phyloP scores from a whole-genome alignment of 1,140 invertebrate species.

The Asobara japonica region DNA sequence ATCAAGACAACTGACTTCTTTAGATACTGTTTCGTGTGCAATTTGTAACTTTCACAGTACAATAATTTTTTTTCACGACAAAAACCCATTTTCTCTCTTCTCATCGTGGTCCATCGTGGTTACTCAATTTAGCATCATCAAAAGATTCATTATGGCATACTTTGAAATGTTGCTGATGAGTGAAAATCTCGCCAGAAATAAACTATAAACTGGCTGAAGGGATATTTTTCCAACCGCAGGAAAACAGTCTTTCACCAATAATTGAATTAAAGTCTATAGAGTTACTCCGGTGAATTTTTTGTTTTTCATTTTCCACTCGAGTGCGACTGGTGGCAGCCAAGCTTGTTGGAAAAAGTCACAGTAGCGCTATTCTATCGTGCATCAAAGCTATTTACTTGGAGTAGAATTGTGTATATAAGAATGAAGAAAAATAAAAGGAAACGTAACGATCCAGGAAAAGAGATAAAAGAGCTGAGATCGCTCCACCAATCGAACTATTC shows the following conservation, averaged over 20 bases:
- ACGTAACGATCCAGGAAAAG: neutral
- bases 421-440: constrained; percentile 43
- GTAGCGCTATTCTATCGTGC: constrained; percentile 27
- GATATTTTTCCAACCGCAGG: neutral
- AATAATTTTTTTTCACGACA: too few relatives aligned
- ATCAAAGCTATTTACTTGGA: constrained; percentile 46
- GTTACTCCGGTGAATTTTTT: neutral
- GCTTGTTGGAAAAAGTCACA: constrained; percentile 14
- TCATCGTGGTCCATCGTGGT: too few relatives aligned
- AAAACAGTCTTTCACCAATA: neutral
- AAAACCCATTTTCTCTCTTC: too few relatives aligned
- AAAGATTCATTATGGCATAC: too few relatives aligned
- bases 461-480: constrained; percentile 30
- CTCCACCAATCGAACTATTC: constrained; percentile 50
- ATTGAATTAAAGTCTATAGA: neutral
- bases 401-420: neutral
- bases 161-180: too few relatives aligned
- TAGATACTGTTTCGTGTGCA: too few relatives aligned
- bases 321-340: neutral
- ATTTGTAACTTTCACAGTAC: too few relatives aligned
- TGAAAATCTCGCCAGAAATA: neutral
- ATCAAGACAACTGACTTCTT: too few relatives aligned
- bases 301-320: neutral
- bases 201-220: neutral
- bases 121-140: too few relatives aligned